phyloP scores from a whole-genome alignment of 1,140 invertebrate species.

The Bombus superbus region DNA sequence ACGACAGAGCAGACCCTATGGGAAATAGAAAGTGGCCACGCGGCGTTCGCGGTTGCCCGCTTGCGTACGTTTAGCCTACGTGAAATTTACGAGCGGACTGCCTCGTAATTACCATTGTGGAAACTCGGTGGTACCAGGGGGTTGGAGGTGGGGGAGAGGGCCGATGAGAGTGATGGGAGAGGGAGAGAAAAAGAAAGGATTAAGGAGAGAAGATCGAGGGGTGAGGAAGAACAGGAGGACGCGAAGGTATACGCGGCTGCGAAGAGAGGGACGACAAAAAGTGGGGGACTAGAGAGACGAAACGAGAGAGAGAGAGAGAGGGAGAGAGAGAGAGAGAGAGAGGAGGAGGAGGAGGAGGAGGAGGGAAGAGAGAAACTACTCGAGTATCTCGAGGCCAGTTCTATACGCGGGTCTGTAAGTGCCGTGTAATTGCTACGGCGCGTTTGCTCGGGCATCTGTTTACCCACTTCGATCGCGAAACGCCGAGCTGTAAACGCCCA shows the following conservation, averaged over 20 bases:
- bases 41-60: slow-evolving; percentile 39
- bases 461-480: slow-evolving; percentile 72
- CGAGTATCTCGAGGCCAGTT: slow-evolving; percentile 30
- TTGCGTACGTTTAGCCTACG: slow-evolving; percentile 48
- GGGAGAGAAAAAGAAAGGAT: neutral
- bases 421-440: slow-evolving; percentile 71
- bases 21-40: slow-evolving; percentile 75
- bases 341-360: neutral
- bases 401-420: slow-evolving; percentile 60
- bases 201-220: neutral
- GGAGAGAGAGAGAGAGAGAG: neutral
- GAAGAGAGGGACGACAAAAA: slow-evolving; percentile 12
- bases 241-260: neutral
- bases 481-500: slow-evolving; percentile 57
- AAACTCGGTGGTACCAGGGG: slow-evolving; percentile 49
- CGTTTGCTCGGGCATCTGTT: slow-evolving; percentile 73
- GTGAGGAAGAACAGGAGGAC: neutral
- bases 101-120: slow-evolving; percentile 77
- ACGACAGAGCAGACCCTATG: slow-evolving; percentile 43
- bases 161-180: neutral
- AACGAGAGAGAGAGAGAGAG: neutral
- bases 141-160: neutral
- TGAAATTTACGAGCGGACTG: slow-evolving; percentile 71
- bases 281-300: neutral
- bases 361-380: slow-evolving; percentile 12